Evolutionary conservation across 2,113 vertebrate genomes (phyloP).

Genomic region (Epinephelus cyanopodus): DNA sequence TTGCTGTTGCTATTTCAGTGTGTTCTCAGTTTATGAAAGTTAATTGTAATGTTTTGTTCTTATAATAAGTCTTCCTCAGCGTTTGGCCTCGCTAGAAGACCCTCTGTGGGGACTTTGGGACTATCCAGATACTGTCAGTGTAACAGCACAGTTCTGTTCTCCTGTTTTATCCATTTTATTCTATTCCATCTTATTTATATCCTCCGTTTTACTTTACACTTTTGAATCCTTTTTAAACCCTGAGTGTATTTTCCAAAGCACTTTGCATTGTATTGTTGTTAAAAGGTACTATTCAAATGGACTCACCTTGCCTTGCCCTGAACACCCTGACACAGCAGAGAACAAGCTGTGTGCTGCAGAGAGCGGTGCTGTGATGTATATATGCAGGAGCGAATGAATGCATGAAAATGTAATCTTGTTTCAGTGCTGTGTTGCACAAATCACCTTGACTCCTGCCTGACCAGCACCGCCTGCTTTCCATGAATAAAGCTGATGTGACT

Average conservation of each 20-base stretch:
- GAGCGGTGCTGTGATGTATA: not conserved
- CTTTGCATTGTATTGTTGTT: not conserved
- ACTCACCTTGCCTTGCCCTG: not conserved
- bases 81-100: no score
- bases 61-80: no score
- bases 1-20: no score
- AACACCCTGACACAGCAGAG: not conserved
- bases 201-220: not conserved
- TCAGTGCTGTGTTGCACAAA: not conserved
- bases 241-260: not conserved
- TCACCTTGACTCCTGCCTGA: not conserved
- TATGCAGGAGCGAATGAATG: not conserved
- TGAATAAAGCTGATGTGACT: not conserved
- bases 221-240: not conserved
- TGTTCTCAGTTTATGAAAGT: no score
- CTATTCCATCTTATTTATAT: not conserved
- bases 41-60: no score
- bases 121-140: no score
- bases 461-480: not conserved
- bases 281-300: not conserved
- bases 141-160: no score
- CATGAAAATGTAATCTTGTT: not conserved
- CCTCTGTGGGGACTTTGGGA: no score
- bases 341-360: not conserved
- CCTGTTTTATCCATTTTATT: not conserved